These are phyloP conservation scores for Anthoscopus minutus DNA, from an alignment of 2,113 vertebrate genomes.

Conservation along the genomic window DNA sequence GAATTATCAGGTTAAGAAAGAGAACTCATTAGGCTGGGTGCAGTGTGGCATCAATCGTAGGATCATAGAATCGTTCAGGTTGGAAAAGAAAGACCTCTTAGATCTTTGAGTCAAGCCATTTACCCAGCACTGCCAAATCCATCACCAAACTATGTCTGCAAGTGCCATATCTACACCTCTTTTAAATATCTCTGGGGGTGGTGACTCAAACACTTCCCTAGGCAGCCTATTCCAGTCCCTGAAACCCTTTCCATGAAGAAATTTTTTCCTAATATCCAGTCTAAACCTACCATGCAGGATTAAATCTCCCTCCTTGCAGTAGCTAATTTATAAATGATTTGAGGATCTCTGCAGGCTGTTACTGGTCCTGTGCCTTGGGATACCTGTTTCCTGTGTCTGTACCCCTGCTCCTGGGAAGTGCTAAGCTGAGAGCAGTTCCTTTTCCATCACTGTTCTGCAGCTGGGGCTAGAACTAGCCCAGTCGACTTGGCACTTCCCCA, in stretches of 20 bases:
- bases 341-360: not conserved
- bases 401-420: not conserved
- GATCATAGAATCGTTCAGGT: not conserved
- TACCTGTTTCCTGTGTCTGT: not conserved
- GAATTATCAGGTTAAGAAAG: not conserved
- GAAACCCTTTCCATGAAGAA: not conserved
- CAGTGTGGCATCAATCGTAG: not conserved
- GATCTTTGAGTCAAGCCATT: not conserved
- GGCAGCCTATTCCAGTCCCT: not conserved
- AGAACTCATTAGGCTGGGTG: not conserved
- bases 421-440: not conserved
- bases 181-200: not conserved
- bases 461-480: not conserved
- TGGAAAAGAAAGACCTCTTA: not conserved
- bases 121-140: not conserved
- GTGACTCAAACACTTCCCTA: not conserved
- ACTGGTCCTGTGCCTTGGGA: not conserved
- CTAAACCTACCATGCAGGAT: not conserved
- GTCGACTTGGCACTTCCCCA: fast-evolving
- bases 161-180: not conserved
- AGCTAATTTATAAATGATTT: not conserved
- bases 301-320: not conserved
- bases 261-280: not conserved
- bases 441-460: not conserved
- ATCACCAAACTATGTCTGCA: not conserved